Conservation (phyloP, 2,888 invertebrate genomes). For the Drosophila demipolita region DNA sequence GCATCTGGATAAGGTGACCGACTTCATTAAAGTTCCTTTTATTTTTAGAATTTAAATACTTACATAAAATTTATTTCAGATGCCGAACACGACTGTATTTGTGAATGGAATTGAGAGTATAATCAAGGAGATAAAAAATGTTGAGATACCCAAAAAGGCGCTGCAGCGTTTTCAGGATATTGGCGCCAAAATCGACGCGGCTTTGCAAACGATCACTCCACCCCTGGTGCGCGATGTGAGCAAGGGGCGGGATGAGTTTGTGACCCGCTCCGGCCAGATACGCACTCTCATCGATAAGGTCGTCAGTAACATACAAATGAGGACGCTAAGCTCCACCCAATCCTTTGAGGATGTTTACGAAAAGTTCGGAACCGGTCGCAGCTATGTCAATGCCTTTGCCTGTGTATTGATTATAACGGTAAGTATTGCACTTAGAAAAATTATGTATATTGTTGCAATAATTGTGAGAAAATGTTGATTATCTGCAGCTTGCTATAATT, state of each 20-base stretch:
- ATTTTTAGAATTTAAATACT: not conserved
- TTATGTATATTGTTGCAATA: not conserved
- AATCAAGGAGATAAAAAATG: not conserved
- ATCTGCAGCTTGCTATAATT: slow-evolving; percentile 87
- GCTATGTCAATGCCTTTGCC: slow-evolving; percentile 87
- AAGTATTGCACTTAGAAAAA: slow-evolving; percentile 28
- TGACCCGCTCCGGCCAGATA: slow-evolving; percentile 7
- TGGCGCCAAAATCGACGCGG: not conserved
- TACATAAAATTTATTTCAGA: slow-evolving; percentile 16
- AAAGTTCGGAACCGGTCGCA: slow-evolving; percentile 38
- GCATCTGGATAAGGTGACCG: slow-evolving; percentile 38
- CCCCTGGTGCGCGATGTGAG: slow-evolving; percentile 20
- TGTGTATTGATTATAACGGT: slow-evolving; percentile 90
- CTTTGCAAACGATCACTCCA: slow-evolving; percentile 16
- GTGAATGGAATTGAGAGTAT: slow-evolving; percentile 20
- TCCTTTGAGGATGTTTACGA: slow-evolving; percentile 58
- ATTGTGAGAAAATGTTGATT: not conserved
- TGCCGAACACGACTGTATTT: slow-evolving; percentile 36
- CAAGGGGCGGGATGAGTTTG: slow-evolving; percentile 17
- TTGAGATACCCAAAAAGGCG: slow-evolving; percentile 26
- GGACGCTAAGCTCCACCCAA: slow-evolving; percentile 30
- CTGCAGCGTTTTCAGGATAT: slow-evolving; percentile 18
- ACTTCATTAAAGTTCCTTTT: not conserved
- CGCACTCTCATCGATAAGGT: slow-evolving; percentile 25
- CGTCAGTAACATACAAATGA: slow-evolving; percentile 44